A percentile compares a stretch with the other conserved stretches of the same genome.
These are phyloP conservation scores for Ferdinandea cuprea DNA, from an alignment of 2,888 invertebrate genomes.

Conservation along the genomic window DNA sequence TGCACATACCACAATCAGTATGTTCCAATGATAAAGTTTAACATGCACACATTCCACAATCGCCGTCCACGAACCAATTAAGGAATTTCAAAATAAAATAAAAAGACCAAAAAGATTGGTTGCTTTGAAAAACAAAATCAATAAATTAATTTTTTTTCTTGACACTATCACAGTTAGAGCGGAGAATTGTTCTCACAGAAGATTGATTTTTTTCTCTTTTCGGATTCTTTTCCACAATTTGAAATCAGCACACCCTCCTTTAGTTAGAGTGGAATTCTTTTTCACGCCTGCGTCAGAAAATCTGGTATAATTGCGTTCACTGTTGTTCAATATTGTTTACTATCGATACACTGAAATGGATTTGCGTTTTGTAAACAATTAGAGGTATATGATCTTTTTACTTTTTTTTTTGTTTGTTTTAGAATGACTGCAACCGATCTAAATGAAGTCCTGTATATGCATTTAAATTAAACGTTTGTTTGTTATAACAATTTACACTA, in stretches of 20 bases:
- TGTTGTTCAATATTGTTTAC: conserved; percentile 64
- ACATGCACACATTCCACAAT: conserved; percentile 41
- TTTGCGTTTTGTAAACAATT: conserved; percentile 60
- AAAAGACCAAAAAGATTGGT: too few relatives aligned
- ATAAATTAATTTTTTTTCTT: conserved; percentile 61
- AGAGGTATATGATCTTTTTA: conserved; percentile 17
- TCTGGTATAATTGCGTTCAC: conserved; percentile 70
- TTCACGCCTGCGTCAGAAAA: conserved; percentile 72
- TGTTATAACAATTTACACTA: conserved; percentile 58
- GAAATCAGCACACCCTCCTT: conserved; percentile 55
- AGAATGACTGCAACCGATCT: conserved; percentile 21
- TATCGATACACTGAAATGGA: conserved; percentile 54
- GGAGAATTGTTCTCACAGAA: conserved; percentile 46
- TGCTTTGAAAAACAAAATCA: conserved; percentile 57
- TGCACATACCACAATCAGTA: conserved; percentile 48
- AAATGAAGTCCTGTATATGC: conserved; percentile 18
- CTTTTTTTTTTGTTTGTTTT: too few relatives aligned
- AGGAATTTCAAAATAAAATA: conserved; percentile 20
- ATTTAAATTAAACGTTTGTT: conserved; percentile 35
- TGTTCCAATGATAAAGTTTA: conserved; percentile 27
- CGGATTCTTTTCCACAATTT: conserved; percentile 34
- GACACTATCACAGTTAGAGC: conserved; percentile 60
- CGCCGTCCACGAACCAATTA: conserved; percentile 29
- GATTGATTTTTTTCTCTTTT: conserved; percentile 52
- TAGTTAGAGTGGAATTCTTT: conserved; percentile 10